A percentile compares a stretch with the other conserved stretches of the same genome.
These are phyloP conservation scores for Oryzias curvinotus DNA, from an alignment of 2,113 vertebrate genomes.

Conservation along the genomic window DNA sequence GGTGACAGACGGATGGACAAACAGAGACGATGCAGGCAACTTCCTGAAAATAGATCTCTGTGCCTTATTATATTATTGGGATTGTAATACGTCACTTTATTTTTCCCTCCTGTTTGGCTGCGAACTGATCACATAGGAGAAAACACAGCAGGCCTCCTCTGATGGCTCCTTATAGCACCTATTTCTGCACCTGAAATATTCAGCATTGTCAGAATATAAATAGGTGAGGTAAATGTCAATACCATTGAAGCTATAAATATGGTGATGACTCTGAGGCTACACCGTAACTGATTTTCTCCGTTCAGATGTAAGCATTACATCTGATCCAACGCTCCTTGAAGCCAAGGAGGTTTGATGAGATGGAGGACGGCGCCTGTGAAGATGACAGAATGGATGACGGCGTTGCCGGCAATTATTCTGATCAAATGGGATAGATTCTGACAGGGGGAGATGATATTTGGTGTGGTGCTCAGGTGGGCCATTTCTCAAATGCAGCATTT, in stretches of 20 bases:
- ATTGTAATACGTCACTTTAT: constrained; percentile 13
- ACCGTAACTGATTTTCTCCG: constrained; percentile 56
- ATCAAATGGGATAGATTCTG: constrained; percentile 71
- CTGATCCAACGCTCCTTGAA: constrained; percentile 36
- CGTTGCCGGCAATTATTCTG: constrained; percentile 73
- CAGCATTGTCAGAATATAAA: constrained; percentile 54
- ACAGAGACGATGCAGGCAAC: too few relatives aligned
- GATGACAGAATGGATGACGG: constrained; percentile 70
- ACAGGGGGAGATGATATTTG: constrained; percentile 72
- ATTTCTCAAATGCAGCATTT: constrained; percentile 73
- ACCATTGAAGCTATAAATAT: constrained; percentile 66
- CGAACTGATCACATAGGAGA: neutral
- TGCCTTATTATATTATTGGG: neutral
- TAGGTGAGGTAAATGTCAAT: constrained; percentile 56
- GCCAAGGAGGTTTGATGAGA: constrained; percentile 57
- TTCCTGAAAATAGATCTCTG: too few relatives aligned
- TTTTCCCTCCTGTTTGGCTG: neutral
- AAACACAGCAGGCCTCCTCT: constrained; percentile 28
- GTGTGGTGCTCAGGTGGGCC: constrained; percentile 69
- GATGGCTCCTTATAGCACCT: constrained; percentile 28
- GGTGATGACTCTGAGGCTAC: constrained; percentile 54
- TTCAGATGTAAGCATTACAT: constrained; percentile 50
- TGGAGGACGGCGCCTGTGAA: constrained; percentile 44
- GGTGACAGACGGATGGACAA: too few relatives aligned
- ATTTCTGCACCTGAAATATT: constrained; percentile 38